Base-by-base conservation (phyloP, 2,888 invertebrate species). In the Agrenia bidenticulata region DNA sequence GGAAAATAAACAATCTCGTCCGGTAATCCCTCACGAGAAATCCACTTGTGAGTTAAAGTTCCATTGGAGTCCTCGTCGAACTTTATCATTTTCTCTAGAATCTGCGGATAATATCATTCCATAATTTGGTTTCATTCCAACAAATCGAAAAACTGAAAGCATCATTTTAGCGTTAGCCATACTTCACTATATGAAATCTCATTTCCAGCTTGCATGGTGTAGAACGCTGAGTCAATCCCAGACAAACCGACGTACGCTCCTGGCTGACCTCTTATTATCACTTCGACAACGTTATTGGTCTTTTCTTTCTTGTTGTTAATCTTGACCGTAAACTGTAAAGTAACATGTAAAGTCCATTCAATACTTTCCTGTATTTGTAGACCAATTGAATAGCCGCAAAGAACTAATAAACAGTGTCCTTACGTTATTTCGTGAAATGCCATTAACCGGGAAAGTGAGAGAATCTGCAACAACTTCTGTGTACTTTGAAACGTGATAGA, bases 401-500 rank as follows among this genome's bases (percentile, higher is more conserved):
- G n/a, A n/a, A n/a, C n/a, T 63, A 57, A 63, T 42, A 63, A 63
- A 61, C 23, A 23, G 49, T n/a, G 15, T 5, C 5, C 69, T 67
- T 41, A 72, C 71, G 79, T 94, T 93, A 80, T 97, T 95, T 67
- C 93, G 82, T 1, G 94, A 91, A 74, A 96, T 92, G 67, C 95
- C 95, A 81, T 96, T 94, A 26, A 97, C 95, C 0, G 94, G 94
- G 83, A 96, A 94, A n/a, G 95, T 95, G 64, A 97, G 83, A 64
- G 93, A 91, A 82, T 97, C 97, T 0, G 92, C 92, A 0, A 94
- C 86, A 56, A 96, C 89, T 77, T 90, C 89, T 0, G 92, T 94
- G 75, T 89, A 87, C 55, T 80, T 79, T 4, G 88, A 88, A 0
- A 94, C 86, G 79, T 90, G 87, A 86, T 94, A 97, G 56, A 92